These are phyloP conservation scores for Drosophila trapezifrons DNA, from an alignment of 1,140 invertebrate species.

Conservation along the genomic window DNA sequence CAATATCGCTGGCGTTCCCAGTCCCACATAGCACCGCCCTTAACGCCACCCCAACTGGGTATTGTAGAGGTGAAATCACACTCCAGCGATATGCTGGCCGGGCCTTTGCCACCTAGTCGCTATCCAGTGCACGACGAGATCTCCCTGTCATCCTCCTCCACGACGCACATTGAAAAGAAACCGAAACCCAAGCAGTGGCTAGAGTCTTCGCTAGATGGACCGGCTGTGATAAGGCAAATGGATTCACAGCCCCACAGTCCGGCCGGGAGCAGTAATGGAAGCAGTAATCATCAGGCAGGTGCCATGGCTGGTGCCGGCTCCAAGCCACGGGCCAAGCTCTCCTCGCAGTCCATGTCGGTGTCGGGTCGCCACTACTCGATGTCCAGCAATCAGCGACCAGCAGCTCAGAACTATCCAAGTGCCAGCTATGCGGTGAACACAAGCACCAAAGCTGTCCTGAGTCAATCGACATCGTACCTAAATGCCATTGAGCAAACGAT, in stretches of 20 bases:
- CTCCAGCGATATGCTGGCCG: constrained; percentile 78
- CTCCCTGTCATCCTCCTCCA: constrained; percentile 72
- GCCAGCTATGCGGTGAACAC: constrained; percentile 52
- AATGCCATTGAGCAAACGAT: constrained; percentile 75
- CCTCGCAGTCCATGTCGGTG: constrained; percentile 82
- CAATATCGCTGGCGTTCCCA: constrained; percentile 78
- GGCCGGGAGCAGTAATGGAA: constrained; percentile 44
- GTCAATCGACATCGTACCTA: constrained; percentile 81
- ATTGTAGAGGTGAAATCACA: constrained; percentile 64
- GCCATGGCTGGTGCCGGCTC: constrained; percentile 1
- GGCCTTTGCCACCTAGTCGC: constrained; percentile 48
- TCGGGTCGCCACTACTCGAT: constrained; percentile 76
- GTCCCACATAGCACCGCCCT: constrained; percentile 67
- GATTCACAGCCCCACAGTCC: constrained; percentile 63
- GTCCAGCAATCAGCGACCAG: constrained; percentile 62
- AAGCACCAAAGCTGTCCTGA: constrained; percentile 65
- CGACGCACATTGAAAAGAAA: constrained; percentile 63
- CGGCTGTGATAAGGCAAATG: constrained; percentile 74
- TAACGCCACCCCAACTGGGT: constrained; percentile 58
- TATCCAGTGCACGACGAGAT: constrained; percentile 71
- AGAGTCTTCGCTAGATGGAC: constrained; percentile 85
- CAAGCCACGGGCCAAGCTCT: constrained; percentile 69
- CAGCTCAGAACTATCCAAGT: constrained; percentile 42
- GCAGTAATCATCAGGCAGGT: constrained; percentile 19
- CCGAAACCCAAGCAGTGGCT: constrained; percentile 84